Percentiles rank a stretch among this genome's conserved stretches.
Conservation (phyloP, 2,113 vertebrate genomes). For the Alosa alosa region DNA sequence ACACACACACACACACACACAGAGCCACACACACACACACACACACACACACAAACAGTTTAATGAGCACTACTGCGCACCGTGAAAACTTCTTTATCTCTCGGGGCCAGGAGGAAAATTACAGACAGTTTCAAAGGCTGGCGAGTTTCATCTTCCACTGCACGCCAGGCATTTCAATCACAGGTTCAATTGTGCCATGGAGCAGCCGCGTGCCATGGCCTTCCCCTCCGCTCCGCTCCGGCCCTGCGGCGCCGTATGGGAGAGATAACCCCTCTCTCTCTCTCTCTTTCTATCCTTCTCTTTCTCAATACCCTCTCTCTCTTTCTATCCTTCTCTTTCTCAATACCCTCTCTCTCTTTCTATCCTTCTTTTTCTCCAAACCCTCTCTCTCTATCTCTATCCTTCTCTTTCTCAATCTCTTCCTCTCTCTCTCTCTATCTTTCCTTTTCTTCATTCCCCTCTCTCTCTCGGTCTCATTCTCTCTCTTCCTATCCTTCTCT, state of each 20-base stretch:
- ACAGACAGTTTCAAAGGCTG: constrained; percentile 8
- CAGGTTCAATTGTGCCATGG: not conserved
- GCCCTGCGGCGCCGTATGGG: not conserved
- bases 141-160: not conserved
- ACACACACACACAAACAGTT: not conserved
- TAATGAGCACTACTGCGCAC: not conserved
- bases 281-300: not conserved
- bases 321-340: not conserved
- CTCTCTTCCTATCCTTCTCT: not conserved
- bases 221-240: not conserved
- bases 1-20: not conserved
- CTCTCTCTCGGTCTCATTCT: not conserved
- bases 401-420: not conserved
- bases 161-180: constrained; percentile 4
- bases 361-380: not conserved
- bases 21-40: constrained; percentile 6
- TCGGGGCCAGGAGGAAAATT: not conserved
- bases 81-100: constrained; percentile 21
- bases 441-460: not conserved
- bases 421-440: not conserved
- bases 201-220: not conserved
- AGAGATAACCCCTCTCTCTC: not conserved
- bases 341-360: not conserved
- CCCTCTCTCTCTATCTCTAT: constrained; percentile 5
- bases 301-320: not conserved